Evolutionary conservation across 2,888 invertebrate species (phyloP).

Genomic region (Troides oblongomaculatus): DNA sequence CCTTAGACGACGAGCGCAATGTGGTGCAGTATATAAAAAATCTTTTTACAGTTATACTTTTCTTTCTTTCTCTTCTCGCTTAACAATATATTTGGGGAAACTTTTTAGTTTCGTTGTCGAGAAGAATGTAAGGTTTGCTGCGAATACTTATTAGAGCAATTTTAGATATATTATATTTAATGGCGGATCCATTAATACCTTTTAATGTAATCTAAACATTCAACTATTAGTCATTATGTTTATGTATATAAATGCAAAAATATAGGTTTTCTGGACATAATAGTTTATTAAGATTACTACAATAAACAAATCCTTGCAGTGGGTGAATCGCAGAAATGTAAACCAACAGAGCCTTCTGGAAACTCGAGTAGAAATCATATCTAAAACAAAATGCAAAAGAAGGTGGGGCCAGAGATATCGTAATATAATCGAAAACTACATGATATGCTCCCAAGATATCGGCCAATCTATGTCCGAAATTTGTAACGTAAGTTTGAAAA

Average conservation of each 20-base stretch:
- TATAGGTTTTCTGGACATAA: not conserved
- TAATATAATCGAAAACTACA: constrained; percentile 71
- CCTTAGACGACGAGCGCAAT: no score
- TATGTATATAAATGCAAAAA: no score
- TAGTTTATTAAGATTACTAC: not conserved
- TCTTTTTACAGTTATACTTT: no score
- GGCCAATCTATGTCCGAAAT: constrained; percentile 71
- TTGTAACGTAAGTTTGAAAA: constrained; percentile 56
- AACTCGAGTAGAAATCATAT: constrained; percentile 57
- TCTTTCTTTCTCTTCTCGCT: not conserved
- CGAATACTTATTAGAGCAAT: no score
- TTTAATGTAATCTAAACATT: no score
- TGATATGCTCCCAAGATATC: constrained; percentile 68
- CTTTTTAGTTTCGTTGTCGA: no score
- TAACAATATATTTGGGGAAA: no score
- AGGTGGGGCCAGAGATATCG: constrained; percentile 65
- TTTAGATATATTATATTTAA: no score
- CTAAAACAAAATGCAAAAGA: constrained; percentile 60
- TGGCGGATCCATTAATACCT: no score
- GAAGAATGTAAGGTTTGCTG: no score
- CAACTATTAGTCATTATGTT: no score
- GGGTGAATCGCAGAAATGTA: constrained; percentile 56
- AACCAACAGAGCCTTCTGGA: constrained; percentile 61
- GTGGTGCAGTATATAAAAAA: no score
- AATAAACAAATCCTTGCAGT: constrained; percentile 42